Base-by-base conservation (phyloP, 1,140 invertebrate species). In the Diabrotica virgifera region DNA sequence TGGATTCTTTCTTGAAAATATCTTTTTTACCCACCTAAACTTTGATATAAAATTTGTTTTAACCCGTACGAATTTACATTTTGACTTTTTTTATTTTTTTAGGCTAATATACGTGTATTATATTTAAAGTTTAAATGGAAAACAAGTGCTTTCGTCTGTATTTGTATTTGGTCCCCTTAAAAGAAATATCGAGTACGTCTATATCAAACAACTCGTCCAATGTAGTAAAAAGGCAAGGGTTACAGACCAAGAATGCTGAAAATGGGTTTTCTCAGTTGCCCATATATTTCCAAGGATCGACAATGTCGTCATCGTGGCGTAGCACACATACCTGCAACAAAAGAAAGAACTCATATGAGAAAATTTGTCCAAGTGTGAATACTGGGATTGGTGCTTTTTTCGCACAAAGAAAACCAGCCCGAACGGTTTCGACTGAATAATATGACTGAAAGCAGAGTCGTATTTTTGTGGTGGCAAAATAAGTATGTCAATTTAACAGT, bases 331-430 rank as follows among this genome's bases (percentile, higher is more conserved):
- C 40, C 37, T 59, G 40, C 38, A 50, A 50, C 37, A 50, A 59
- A 57, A 46, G 24, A 51, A 36, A 59, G 58, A 40, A 2, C 8
- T 46, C n/a, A 59, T 59, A 59, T 59, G 58, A 59, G 58, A 50
- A 59, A 59, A 59, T 59, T 51, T 59, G 37, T 46, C 37, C 9
- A 50, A 59, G 40, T 59, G 58, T 59, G 24, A 59, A 59, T 59
- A 51, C 58, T 51, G 24, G 37, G 58, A 59, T 59, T 59, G 37
- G 36, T 57, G 12, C 35, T 10, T 37, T 36, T 57, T 57, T 36
- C 55, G 12, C 55, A 13, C 10, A 12, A 53, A n/a, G 52, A 36
- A 36, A 37, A 11, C 6, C 35, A 9, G 40, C n/a, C n/a, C 8
- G 40, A 46, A 46, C 5, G 40, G 8, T 46, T 46, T 46, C 40